Conservation (phyloP, 2,113 vertebrate genomes). For the Crotophaga sulcirostris region DNA sequence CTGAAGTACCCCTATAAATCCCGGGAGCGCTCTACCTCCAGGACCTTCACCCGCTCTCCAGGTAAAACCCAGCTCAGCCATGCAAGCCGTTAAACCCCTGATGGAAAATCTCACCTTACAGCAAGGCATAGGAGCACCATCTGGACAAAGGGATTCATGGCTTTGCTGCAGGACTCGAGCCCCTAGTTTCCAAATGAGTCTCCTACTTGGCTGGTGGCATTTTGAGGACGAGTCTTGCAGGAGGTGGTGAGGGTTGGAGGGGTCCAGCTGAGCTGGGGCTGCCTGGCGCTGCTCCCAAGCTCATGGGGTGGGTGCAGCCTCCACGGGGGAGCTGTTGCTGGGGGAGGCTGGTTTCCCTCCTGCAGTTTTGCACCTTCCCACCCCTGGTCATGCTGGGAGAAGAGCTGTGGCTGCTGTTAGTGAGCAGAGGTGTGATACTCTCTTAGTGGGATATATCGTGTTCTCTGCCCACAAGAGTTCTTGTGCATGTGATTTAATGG, state of each 20-base stretch:
- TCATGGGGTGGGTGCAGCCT: not conserved
- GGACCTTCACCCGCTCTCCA: conserved; percentile 86
- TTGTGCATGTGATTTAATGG: not conserved
- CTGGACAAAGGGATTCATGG: not conserved
- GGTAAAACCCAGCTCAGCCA: conserved; percentile 71
- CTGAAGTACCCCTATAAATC: conserved; percentile 93
- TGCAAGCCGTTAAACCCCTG: accelerated
- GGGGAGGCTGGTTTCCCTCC: not conserved
- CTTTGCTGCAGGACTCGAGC: not conserved
- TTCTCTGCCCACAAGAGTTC: not conserved
- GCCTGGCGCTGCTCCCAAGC: not conserved
- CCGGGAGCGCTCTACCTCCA: conserved; percentile 82
- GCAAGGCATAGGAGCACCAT: not conserved
- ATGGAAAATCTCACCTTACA: not conserved
- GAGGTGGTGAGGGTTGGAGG: accelerated
- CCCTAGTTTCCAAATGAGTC: accelerated
- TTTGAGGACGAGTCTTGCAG: accelerated
- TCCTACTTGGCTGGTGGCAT: not conserved
- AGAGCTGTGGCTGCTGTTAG: not conserved
- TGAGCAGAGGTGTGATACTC: not conserved
- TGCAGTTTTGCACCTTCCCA: not conserved
- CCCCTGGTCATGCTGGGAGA: not conserved
- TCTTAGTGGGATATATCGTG: accelerated
- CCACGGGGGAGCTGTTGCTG: not conserved
- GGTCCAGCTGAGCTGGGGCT: not conserved